Base-by-base conservation (phyloP, 2,888 invertebrate species). In the Chrysotoxum bicinctum region DNA sequence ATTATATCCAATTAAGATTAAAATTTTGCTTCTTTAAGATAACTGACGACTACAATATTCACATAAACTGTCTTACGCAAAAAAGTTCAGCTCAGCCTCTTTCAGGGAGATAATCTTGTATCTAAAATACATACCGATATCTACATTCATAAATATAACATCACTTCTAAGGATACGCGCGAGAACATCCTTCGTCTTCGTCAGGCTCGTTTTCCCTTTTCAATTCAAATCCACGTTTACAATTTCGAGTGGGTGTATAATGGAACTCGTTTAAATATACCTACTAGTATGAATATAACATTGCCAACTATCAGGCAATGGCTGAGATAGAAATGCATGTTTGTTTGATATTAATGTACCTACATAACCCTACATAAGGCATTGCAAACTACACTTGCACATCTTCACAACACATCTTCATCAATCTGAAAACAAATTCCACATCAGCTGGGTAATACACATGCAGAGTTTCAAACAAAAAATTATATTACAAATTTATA, bases 391-490 rank as follows among this genome's bases (percentile, higher is more conserved):
- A 48, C 12, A 45, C 30, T 30, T 16, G 19, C 26, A n/a, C 12
- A 8, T 21, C n/a, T n/a, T n/a, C n/a, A n/a, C n/a, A n/a, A 58
- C 37, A 32, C 26, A 64, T 66, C 48, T 50, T n/a, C 40, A 60
- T 73, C 79, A 74, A 74, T 80, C 74, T 68, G 48, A 60, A 68
- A 68, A 62, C 43, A 45, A 68, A 54, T 74, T 68, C 69, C 37
- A 26, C 9, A 66, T 66, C 48, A 64, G 64, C 64, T 64, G 45
- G 23, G 30, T 32, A 32, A 23, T 40, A n/a, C 30, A 73, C 48
- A 43, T n/a, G 35, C 66, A 7, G 32, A 60, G 68, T 60, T 68
- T 32, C 60, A 43, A 52, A 32, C 35, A 74, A 45, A 76, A 60
- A 72, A 5, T 30, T 73, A 6, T 60, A 26, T 60, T 78, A 68